Conservation (phyloP, 2,888 invertebrate species). For the Coelinius sp. region DNA sequence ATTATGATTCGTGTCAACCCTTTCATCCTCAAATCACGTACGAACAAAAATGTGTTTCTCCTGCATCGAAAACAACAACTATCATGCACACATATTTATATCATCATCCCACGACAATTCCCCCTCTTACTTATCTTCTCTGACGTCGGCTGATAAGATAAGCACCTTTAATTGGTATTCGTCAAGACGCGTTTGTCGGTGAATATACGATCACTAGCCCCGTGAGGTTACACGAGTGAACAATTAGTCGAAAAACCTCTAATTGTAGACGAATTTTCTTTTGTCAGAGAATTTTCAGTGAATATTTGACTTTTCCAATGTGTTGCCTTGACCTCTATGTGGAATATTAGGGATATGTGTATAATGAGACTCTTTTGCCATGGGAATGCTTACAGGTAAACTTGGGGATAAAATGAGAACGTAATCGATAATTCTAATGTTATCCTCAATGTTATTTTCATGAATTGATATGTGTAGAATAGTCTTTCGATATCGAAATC, state of each 20-base stretch:
- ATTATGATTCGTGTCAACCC: background rate
- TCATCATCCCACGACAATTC: conserved; percentile 11
- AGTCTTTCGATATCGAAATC: background rate
- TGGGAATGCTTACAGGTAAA: conserved; percentile 33
- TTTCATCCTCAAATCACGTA: background rate
- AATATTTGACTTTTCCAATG: background rate
- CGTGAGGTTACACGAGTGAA: background rate
- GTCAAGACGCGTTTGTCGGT: conserved; percentile 44
- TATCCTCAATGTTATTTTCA: background rate
- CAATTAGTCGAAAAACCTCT: background rate
- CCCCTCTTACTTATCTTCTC: conserved; percentile 34
- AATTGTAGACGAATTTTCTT: background rate
- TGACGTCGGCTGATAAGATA: conserved; percentile 57
- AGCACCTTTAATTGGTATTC: conserved; percentile 48
- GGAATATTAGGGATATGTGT: conserved; percentile 6
- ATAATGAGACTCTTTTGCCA: conserved; percentile 26
- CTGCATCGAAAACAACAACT: background rate
- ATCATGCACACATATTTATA: background rate
- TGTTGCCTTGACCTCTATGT: background rate
- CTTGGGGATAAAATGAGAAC: background rate
- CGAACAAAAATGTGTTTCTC: background rate
- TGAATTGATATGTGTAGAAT: background rate
- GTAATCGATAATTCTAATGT: background rate
- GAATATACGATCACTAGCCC: conserved; percentile 36
- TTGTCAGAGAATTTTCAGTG: background rate